Base-by-base conservation (phyloP, 92 coral and sea anemone genomes). In the Palythoa grandis region DNA sequence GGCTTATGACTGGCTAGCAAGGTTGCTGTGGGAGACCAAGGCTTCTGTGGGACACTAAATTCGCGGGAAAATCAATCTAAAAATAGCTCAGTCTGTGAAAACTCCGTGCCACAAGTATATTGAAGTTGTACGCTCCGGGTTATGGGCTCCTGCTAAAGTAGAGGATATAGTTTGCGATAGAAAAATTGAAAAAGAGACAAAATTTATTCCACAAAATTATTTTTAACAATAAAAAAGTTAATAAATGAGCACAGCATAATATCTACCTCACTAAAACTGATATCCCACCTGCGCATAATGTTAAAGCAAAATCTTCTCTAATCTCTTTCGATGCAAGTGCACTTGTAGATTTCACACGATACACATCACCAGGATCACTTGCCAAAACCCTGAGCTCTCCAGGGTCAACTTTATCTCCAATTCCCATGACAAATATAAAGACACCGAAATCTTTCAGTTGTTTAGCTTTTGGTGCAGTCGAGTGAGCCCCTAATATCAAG, bases 261-360 rank as follows among this genome's bases (percentile, higher is more conserved):
- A 58, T 15, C 0, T 58, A 4, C 6, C 65, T 58, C 65, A 14
- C 16, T 5, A 58, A 58, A 5, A 14, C 7, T 39, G 24, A 1
- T 50, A 23, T 11, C 85, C 7, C 20, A 80, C 85, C 85, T 80
- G 85, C 85, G 22, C 85, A 80, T 17, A 80, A 39, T 3, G 74
- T 66, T 8, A 80, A 66, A 80, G 74, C 85, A 47, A 80, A 47
- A 6, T 80, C 74, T 11, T 80, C 60, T 23, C 11, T 52, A 23
- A 80, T 3, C 40, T 57, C 47, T 22, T 22, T 50, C 16, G 85
- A 80, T 66, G 85, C 22, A 50, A 80, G 60, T 47, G 19, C 35
- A 1, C 3, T 0, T 6, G 74, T 47, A 7, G 85, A 65, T 12
- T 17, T 74, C 3, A 80, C 29, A 20, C 73, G 85, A 29, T 80